Evolutionary conservation across 2,113 vertebrate species (phyloP), one percentile per base, ranked within the genome.

Genomic region (Thoracochromis brauschi): DNA sequence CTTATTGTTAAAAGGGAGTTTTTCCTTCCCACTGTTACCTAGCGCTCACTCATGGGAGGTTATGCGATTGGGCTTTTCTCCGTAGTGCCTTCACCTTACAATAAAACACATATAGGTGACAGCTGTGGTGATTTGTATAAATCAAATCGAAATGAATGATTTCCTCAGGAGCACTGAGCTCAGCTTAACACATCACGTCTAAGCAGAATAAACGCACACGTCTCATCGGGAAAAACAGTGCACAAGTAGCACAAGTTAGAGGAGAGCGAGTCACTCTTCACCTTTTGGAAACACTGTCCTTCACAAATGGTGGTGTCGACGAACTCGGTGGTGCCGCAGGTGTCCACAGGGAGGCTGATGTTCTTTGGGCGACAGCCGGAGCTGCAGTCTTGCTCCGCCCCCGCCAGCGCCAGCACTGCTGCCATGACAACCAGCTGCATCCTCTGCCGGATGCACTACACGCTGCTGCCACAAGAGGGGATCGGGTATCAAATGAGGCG

Each of bases 241-340:
- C 16, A 21, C 12, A 38, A 38, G 82, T n/a, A 31, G 71, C 45
- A 31, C 31, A 24, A 14, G 10, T 53, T 13, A 26, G 29, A 58
- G 6, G 9, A 35, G 19, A 54, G 12, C 38, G 26, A 85, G 6
- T 55, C 42, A 3, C 1, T n/a, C 5, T 4, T 85, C 88, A 99
- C 98, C 97, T 95, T 83, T 3, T 96, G 96, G 65, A 91, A 94
- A 93, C 98, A 99, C 83, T 96, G 96, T 57, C 99, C 99, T 0
- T 94, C 95, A 58, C 98, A 99, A 87, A 97, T 96, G 0, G 97
- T 97, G 85, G 98, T 97, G 58, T 97, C 94, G 71, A 99, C 84
- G n/a, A 85, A 95, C 55, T 97, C 93, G 5, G 93, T 97, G 91
- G 92, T 93, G 57, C 92, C 91, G 29, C 98, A 99, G 89, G 94